phyloP scores from a whole-genome alignment of 2,113 vertebrate genomes.

The Ctenomys sociabilis region DNA sequence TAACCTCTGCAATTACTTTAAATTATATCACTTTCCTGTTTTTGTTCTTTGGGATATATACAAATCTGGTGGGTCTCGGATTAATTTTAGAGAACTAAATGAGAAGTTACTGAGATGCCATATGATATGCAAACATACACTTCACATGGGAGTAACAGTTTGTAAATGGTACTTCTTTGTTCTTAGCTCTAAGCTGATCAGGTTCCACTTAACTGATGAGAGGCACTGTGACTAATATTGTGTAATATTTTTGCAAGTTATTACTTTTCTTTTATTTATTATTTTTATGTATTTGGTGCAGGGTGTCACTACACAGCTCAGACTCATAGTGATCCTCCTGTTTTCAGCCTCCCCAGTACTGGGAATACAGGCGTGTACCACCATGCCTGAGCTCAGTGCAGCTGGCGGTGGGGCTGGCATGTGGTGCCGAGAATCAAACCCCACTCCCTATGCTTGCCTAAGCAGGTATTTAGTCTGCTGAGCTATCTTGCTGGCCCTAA shows the following conservation, averaged over 20 bases:
- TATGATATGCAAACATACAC: not conserved
- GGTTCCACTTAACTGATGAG: conserved; percentile 47
- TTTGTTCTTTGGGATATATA: not conserved
- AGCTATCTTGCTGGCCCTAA: no score
- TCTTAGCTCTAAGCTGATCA: conserved; percentile 51
- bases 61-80: not conserved
- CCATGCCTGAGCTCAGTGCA: no score
- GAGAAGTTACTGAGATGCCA: not conserved
- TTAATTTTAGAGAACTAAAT: conserved; percentile 60
- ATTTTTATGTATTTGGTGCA: no score
- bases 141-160: not conserved
- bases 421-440: no score
- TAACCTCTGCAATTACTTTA: conserved; percentile 19
- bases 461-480: no score
- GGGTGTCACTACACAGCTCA: no score
- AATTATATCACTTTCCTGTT: conserved; percentile 31
- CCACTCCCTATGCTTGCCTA: no score
- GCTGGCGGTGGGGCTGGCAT: no score
- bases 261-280: not conserved
- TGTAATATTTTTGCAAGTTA: conserved; percentile 53
- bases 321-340: no score
- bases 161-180: conserved; percentile 33
- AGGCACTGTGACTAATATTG: conserved; percentile 36
- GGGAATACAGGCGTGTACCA: no score
- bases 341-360: no score